A percentile compares a stretch with the other conserved stretches of the same genome.
phyloP scores from a whole-genome alignment of 2,888 invertebrate genomes.

The Metacarcinus magister region DNA sequence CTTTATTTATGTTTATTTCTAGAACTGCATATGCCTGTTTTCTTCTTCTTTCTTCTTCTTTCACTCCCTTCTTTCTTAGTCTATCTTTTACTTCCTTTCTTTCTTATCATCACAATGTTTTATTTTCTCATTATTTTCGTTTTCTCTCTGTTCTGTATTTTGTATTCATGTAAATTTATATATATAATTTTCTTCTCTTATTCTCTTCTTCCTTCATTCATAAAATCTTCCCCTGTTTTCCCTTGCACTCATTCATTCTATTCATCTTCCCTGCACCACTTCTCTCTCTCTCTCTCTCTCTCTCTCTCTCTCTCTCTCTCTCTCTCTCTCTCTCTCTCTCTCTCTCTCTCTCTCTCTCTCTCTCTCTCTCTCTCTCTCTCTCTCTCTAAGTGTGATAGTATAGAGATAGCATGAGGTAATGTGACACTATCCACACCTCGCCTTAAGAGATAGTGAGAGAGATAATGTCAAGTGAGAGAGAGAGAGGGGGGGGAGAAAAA shows the following conservation, averaged over 20 bases:
- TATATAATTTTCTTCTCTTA: no score
- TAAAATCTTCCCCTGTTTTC: no score
- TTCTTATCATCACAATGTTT: not conserved
- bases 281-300: no score
- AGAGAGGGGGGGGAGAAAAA: not conserved
- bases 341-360: not conserved
- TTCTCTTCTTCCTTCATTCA: no score
- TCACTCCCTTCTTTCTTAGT: not conserved
- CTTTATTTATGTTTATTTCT: no score
- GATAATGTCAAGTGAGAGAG: not conserved
- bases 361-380: conserved; percentile 2
- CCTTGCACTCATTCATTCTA: no score
- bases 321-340: conserved; percentile 26
- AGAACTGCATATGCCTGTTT: no score
- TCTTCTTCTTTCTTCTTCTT: not conserved
- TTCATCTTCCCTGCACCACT: no score
- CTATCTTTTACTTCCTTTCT: not conserved
- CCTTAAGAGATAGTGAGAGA: not conserved
- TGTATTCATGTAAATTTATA: no score
- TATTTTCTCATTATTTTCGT: no score
- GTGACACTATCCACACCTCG: not conserved
- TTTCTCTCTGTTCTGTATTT: no score
- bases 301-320: not conserved
- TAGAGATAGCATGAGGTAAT: not conserved
- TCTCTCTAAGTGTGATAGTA: not conserved